Conservation (phyloP, 2,113 vertebrate species). For the Brienomyrus brachyistius region DNA sequence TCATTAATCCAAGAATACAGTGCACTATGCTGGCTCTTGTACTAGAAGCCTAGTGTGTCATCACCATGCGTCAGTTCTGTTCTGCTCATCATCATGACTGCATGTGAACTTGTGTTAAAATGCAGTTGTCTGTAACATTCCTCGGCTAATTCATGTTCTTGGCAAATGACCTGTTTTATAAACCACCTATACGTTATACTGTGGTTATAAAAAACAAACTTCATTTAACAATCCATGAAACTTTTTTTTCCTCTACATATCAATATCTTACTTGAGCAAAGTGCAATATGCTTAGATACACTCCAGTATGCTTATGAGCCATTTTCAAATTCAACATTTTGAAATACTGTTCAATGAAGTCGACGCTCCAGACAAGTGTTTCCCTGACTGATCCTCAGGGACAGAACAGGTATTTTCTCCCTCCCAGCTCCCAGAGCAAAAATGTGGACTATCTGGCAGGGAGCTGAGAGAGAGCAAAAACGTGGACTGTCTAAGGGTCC, state of each 20-base stretch:
- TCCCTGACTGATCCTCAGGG: background rate
- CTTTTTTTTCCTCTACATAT: background rate
- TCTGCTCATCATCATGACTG: background rate
- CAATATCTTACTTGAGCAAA: background rate
- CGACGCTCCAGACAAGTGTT: background rate
- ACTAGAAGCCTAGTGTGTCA: background rate
- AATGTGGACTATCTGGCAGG: background rate
- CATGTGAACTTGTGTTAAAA: background rate
- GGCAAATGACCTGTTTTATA: background rate
- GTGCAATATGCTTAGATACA: background rate
- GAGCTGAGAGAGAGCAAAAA: background rate
- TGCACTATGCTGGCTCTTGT: background rate
- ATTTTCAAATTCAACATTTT: background rate
- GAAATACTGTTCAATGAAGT: background rate
- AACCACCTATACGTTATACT: background rate
- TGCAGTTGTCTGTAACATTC: background rate
- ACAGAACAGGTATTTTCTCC: background rate
- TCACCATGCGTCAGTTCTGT: background rate
- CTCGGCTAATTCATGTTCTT: background rate
- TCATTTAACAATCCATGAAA: background rate
- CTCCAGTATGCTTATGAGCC: background rate
- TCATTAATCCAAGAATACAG: background rate
- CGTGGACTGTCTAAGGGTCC: background rate
- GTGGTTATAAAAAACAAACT: background rate
- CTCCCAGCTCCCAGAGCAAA: background rate